These are phyloP conservation scores for Sciurus carolinensis DNA, from an alignment of 2,797 vertebrate genomes.

Conservation along the genomic window DNA sequence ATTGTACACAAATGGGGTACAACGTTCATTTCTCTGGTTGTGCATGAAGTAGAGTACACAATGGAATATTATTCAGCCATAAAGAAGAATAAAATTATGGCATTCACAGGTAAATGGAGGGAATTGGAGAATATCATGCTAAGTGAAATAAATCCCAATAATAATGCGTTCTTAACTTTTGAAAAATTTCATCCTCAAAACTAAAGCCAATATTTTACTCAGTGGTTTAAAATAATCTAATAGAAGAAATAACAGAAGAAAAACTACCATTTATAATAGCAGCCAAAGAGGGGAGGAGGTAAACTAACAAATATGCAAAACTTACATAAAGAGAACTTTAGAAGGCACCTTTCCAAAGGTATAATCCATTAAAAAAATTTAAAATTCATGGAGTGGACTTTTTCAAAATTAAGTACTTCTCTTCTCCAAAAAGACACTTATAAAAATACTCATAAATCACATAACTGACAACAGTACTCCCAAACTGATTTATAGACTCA, in stretches of 20 bases:
- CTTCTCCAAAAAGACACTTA: neutral
- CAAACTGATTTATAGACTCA: neutral
- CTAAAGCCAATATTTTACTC: conserved; percentile 50
- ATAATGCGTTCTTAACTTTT: neutral
- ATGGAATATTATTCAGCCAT: too few relatives aligned
- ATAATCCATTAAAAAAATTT: neutral
- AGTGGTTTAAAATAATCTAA: conserved; percentile 52
- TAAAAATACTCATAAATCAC: conserved; percentile 36
- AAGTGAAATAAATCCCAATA: too few relatives aligned
- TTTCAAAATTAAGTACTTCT: conserved; percentile 40
- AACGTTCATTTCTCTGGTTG: too few relatives aligned
- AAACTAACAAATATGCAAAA: conserved; percentile 2
- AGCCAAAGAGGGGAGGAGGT: neutral
- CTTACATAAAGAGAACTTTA: conserved; percentile 4
- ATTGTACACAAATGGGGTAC: too few relatives aligned
- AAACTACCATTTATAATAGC: conserved; percentile 50
- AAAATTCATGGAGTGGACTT: neutral
- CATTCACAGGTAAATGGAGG: too few relatives aligned
- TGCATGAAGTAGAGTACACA: too few relatives aligned
- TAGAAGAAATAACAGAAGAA: conserved; percentile 19
- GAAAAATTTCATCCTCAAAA: neutral
- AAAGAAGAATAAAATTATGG: too few relatives aligned
- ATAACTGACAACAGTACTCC: neutral
- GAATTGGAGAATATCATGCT: too few relatives aligned
- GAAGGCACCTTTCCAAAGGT: conserved; percentile 1